A percentile compares a stretch with the other conserved stretches of the same genome.
Conservation (phyloP, 2,888 invertebrate genomes). For the Diaprepes abbreviatus region DNA sequence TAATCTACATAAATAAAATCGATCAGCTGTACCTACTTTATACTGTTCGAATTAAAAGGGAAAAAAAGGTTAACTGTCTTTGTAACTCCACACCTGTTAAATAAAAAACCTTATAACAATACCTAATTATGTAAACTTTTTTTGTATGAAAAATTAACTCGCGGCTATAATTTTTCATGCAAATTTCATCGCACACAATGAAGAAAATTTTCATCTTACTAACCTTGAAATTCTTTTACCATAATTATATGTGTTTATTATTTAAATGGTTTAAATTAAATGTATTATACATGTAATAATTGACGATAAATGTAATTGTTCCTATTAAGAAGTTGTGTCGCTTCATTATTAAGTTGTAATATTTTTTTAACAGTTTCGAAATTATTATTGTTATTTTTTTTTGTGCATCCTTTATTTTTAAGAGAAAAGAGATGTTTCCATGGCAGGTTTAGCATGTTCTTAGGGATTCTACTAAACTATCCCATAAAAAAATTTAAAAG, state of each 20-base stretch:
- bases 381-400: no score
- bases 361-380: no score
- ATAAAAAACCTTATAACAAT: not conserved
- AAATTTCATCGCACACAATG: conserved; percentile 28
- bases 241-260: conserved; percentile 5
- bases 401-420: no score
- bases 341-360: no score
- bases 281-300: not conserved
- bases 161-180: conserved; percentile 34
- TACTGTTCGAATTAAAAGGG: no score
- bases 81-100: not conserved
- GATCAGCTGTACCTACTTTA: no score
- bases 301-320: not conserved
- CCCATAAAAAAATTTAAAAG: no score
- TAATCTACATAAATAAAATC: no score
- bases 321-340: no score
- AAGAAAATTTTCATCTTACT: conserved; percentile 37
- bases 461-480: no score
- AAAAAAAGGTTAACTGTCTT: not conserved
- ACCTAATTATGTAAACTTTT: conserved; percentile 10
- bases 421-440: no score
- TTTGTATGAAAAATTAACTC: conserved; percentile 24
- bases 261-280: not conserved
- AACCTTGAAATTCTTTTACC: conserved; percentile 35
- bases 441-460: no score